These are phyloP conservation scores for Himantopus leucocephalus DNA, from an alignment of 2,113 vertebrate genomes.

Conservation along the genomic window DNA sequence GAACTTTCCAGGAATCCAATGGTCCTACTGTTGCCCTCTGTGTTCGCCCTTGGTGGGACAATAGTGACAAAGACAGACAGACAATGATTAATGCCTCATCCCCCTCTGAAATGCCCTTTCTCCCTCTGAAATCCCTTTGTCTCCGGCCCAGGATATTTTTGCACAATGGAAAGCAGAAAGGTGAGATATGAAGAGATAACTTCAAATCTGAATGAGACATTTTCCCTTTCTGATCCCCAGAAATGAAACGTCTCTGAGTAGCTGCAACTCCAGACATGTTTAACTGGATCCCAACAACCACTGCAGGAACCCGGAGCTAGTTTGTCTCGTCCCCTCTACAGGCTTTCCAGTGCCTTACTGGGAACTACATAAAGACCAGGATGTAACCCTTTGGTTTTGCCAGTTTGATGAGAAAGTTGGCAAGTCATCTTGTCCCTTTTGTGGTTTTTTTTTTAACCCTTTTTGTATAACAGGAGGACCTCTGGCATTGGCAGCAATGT, in stretches of 20 bases:
- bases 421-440: not conserved
- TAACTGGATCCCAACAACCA: not conserved
- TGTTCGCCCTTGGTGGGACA: not conserved
- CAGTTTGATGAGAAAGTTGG: not conserved
- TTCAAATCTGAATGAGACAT: not conserved
- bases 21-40: not conserved
- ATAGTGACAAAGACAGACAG: not conserved
- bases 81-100: not conserved
- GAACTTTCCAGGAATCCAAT: constrained; percentile 28
- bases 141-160: not conserved
- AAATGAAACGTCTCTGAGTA: not conserved
- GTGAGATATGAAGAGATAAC: not conserved
- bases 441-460: not conserved
- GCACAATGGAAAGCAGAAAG: not conserved
- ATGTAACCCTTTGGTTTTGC: not conserved
- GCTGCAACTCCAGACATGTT: accelerated
- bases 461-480: not conserved
- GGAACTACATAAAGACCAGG: not conserved
- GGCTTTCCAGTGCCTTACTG: not conserved
- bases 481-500: not conserved
- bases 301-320: not conserved
- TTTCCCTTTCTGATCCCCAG: not conserved
- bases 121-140: not conserved
- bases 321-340: not conserved
- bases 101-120: not conserved